A percentile compares a stretch with the other conserved stretches of the same genome.
These are phyloP conservation scores for Drosophila nannoptera DNA, from an alignment of 1,140 invertebrate genomes.

Conservation along the genomic window DNA sequence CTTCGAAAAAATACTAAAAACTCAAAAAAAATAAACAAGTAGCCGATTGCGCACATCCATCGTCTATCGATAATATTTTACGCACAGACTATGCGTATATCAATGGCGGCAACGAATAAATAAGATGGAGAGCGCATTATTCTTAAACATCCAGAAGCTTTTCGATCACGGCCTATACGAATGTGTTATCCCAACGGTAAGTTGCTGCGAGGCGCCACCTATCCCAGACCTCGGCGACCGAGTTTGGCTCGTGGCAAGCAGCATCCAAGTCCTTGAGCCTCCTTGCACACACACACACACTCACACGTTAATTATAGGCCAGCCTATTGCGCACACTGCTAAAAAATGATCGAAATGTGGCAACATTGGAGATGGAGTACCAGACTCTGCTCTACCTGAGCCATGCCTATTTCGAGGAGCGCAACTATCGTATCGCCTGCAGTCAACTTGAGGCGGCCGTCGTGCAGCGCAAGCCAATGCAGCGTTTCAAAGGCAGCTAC, in stretches of 20 bases:
- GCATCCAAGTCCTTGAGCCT: not conserved
- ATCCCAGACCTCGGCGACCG: not conserved
- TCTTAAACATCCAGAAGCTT: constrained; percentile 67
- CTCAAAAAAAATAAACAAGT: not conserved
- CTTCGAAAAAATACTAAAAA: not conserved
- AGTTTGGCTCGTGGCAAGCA: no score
- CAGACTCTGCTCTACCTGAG: constrained; percentile 60
- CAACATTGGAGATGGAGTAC: constrained; percentile 70
- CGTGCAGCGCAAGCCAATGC: constrained; percentile 52
- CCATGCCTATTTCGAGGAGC: constrained; percentile 58
- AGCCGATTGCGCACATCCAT: constrained; percentile 18
- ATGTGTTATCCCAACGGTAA: constrained; percentile 65
- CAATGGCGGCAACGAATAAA: constrained; percentile 30
- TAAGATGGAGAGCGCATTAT: constrained; percentile 66
- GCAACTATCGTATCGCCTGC: constrained; percentile 46
- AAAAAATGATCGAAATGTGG: constrained; percentile 64
- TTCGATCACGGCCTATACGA: constrained; percentile 72
- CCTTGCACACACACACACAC: not conserved
- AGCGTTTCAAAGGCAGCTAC: constrained; percentile 52
- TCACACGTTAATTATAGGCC: constrained; percentile 43
- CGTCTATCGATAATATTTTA: constrained; percentile 14
- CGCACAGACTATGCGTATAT: not conserved
- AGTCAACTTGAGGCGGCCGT: constrained; percentile 51
- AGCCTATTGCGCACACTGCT: constrained; percentile 59
- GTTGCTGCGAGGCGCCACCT: not conserved